Base-by-base conservation (phyloP, 92 coral and sea anemone species). In the Parazoanthus darwini region DNA sequence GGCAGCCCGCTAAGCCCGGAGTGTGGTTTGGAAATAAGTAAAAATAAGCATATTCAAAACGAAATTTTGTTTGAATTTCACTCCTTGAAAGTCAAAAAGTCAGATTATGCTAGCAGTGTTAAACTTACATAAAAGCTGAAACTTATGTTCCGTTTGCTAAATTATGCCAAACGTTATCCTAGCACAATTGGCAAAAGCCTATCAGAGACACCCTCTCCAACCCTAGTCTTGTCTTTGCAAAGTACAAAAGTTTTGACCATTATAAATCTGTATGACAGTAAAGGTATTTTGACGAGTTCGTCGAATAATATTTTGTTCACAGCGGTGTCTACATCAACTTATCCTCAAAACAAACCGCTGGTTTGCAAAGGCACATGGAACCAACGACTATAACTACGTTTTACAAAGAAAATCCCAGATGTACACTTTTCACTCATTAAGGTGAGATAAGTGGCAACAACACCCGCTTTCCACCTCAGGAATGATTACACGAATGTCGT, bases 381-480 rank as follows among this genome's bases (percentile, higher is more conserved):
- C 44, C 78, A 84, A 48, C 68, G 51, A 20, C 3, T 2, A 82
- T 43, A 44, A 70, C 66, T 43, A 10, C 8, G 44, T 25, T 84
- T 44, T 78, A 43, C 37, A 78, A 46, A 78, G 81, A 46, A 11
- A 43, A 18, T 23, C 81, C 81, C 86, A 66, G 77, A 71, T 71
- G 72, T 54, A 80, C 66, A 43, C 87, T 46, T 26, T 44, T 11
- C 2, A 44, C 42, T 71, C 78, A 22, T 44, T 84, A 84, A 65
- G 26, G 43, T 70, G 43, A 39, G 44, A 70, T 16, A 84, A 70
- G 8, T 84, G 66, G 43, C 38, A 75, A 4, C 67, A 16, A 82
- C 86, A 7, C 8, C 58, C 59, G 67, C 79, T 51, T 70, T 13
- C 39, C 87, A 70, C 63, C 42, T 71, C 67, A 43, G 13, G 79